Evolutionary conservation across 2,888 invertebrate species (phyloP).

Genomic region (Epiblema foenella): DNA sequence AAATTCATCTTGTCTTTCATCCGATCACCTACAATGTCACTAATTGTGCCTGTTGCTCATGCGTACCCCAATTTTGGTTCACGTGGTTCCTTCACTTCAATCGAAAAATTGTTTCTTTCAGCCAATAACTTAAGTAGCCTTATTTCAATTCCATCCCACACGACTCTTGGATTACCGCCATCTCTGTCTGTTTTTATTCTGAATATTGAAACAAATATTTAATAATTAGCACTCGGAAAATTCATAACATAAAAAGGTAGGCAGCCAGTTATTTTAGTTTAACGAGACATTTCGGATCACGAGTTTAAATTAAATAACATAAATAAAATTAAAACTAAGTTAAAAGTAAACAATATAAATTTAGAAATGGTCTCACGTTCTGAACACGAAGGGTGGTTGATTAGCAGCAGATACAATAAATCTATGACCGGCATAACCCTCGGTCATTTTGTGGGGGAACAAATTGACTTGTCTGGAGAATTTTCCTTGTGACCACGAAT

Average conservation of each 20-base stretch:
- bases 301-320: too few species aligned
- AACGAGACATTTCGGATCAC: too few species aligned
- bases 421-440: slow-evolving; percentile 90
- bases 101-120: slow-evolving; percentile 88
- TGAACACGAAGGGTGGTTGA: slow-evolving; percentile 90
- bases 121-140: slow-evolving; percentile 86
- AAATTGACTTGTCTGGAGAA: slow-evolving; percentile 87
- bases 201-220: slow-evolving; percentile 45
- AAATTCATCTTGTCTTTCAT: neutral
- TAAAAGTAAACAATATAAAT: too few species aligned
- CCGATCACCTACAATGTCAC: neutral
- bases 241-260: neutral
- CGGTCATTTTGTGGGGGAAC: slow-evolving; percentile 88
- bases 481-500: slow-evolving; percentile 88
- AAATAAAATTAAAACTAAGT: too few species aligned
- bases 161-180: slow-evolving; percentile 73
- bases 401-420: slow-evolving; percentile 88
- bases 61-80: slow-evolving; percentile 76
- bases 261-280: too few species aligned
- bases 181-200: slow-evolving; percentile 74
- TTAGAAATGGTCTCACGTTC: slow-evolving; percentile 73
- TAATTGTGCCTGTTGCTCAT: neutral
- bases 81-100: slow-evolving; percentile 87
- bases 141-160: slow-evolving; percentile 91
- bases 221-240: neutral